Evolutionary conservation across 1,140 invertebrate species (phyloP).

Genomic region (Tetragonula clypearis): DNA sequence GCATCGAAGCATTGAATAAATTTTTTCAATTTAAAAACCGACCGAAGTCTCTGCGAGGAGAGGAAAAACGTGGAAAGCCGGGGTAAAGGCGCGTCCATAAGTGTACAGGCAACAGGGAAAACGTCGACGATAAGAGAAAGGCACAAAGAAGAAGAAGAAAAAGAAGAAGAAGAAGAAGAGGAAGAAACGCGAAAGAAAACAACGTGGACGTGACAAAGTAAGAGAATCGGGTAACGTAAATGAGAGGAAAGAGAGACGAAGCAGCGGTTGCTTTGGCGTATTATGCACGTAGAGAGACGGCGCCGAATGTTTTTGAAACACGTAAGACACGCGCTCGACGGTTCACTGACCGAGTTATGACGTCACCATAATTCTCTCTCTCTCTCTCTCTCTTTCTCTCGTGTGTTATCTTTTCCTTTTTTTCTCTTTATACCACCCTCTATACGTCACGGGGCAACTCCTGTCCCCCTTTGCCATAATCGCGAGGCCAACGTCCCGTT

Average conservation of each 20-base stretch:
- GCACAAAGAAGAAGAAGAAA: slow-evolving; percentile 24
- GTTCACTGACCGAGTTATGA: slow-evolving; percentile 77
- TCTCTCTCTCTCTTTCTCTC: slow-evolving; percentile 15
- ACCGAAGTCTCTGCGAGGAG: not conserved
- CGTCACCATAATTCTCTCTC: slow-evolving; percentile 61
- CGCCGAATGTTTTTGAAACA: slow-evolving; percentile 74
- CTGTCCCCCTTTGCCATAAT: slow-evolving; percentile 38
- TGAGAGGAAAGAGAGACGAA: not conserved
- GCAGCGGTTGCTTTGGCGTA: slow-evolving; percentile 25
- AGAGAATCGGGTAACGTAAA: not conserved
- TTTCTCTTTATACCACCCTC: slow-evolving; percentile 34
- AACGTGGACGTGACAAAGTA: not conserved
- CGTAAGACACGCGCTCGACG: slow-evolving; percentile 68
- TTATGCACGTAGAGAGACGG: slow-evolving; percentile 51
- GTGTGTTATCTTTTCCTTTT: not conserved
- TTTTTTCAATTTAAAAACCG: not conserved
- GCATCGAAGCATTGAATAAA: too few relatives aligned
- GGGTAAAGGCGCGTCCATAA: slow-evolving; percentile 18
- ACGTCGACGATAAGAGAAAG: not conserved
- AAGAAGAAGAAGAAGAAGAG: slow-evolving; percentile 30
- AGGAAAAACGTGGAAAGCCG: not conserved
- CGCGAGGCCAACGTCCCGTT: slow-evolving; percentile 46
- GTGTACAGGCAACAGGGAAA: not conserved
- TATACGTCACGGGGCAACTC: slow-evolving; percentile 22
- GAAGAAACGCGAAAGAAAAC: slow-evolving; percentile 37